Evolutionary conservation across 2,888 invertebrate genomes (phyloP).

Genomic region (Dasysyrphus albostriatus): DNA sequence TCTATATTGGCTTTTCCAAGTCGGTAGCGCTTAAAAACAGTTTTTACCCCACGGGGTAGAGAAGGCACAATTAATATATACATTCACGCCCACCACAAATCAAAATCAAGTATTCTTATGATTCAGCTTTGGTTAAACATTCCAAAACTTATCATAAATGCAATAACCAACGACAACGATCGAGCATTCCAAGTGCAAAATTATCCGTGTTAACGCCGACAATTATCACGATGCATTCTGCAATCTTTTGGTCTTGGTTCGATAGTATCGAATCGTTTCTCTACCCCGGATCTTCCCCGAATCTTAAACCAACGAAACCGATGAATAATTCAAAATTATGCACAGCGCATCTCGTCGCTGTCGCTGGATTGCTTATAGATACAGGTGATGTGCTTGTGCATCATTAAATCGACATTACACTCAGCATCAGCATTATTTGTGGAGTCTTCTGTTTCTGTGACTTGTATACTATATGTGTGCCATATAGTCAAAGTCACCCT

Average conservation of each 20-base stretch:
- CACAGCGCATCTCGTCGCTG: slow-evolving; percentile 38
- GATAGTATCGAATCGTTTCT: slow-evolving; percentile 26
- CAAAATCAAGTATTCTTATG: slow-evolving; percentile 30
- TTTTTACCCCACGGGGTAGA: not conserved
- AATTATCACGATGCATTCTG: slow-evolving; percentile 73
- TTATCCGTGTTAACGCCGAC: slow-evolving; percentile 51
- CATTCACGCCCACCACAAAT: slow-evolving; percentile 53
- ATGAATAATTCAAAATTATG: slow-evolving; percentile 75
- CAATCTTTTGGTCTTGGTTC: slow-evolving; percentile 38
- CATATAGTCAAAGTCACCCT: slow-evolving; percentile 52
- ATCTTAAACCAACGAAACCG: slow-evolving; percentile 37
- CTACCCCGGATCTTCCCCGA: not conserved
- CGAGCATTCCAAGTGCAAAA: slow-evolving; percentile 48
- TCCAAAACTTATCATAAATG: slow-evolving; percentile 34
- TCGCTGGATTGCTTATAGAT: slow-evolving; percentile 44
- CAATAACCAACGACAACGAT: slow-evolving; percentile 21
- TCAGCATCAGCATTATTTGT: slow-evolving; percentile 43
- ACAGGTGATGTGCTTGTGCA: slow-evolving; percentile 74
- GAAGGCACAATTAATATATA: slow-evolving; percentile 43
- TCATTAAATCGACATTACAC: slow-evolving; percentile 74
- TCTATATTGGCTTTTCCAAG: slow-evolving; percentile 44
- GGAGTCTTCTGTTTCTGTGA: slow-evolving; percentile 4
- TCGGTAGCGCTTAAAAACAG: slow-evolving; percentile 40
- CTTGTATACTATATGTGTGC: slow-evolving; percentile 32
- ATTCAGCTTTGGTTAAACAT: slow-evolving; percentile 3